Conservation (phyloP, 2,113 vertebrate genomes). For the Pseudorectes ferrugineus region DNA sequence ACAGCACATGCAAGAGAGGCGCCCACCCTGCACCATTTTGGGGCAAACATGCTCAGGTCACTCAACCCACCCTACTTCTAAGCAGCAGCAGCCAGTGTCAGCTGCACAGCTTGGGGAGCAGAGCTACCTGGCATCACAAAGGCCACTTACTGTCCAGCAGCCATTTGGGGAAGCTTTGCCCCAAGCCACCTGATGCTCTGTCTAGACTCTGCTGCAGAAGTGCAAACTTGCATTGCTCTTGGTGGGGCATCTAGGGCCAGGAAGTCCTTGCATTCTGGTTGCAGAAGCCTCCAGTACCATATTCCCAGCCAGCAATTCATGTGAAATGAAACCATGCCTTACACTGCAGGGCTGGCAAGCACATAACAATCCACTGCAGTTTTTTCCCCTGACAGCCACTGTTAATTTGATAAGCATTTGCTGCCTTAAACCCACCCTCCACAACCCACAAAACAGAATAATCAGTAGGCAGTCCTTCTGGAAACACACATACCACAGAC, state of each 20-base stretch:
- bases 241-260: rapidly evolving
- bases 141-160: not conserved
- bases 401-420: not conserved
- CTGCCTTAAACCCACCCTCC: not conserved
- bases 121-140: not conserved
- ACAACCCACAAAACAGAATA: not conserved
- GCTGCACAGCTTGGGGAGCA: not conserved
- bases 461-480: not conserved
- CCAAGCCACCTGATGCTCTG: not conserved
- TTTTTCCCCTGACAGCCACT: not conserved
- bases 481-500: not conserved
- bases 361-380: not conserved
- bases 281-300: not conserved
- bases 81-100: not conserved
- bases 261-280: not conserved
- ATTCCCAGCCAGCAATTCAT: not conserved
- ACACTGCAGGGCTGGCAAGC: not conserved
- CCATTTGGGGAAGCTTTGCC: not conserved
- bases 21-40: not conserved
- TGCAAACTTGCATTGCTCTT: not conserved
- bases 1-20: not conserved
- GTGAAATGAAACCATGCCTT: not conserved
- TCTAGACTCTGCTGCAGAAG: not conserved
- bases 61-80: not conserved
- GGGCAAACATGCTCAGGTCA: not conserved